These are phyloP conservation scores for Drosophila acutilabella DNA, from an alignment of 2,888 invertebrate species.

Conservation along the genomic window DNA sequence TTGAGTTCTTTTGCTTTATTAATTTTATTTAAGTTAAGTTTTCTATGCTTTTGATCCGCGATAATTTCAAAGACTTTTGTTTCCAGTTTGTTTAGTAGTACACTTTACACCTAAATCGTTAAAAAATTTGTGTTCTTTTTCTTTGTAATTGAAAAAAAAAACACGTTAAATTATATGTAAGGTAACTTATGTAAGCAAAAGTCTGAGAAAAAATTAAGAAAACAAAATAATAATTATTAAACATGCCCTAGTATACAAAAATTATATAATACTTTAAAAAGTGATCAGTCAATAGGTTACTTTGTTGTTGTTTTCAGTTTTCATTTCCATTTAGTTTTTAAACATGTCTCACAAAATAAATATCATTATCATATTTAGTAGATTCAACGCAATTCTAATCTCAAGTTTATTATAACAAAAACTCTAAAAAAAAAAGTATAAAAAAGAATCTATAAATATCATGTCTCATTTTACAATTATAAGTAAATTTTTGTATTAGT, in stretches of 20 bases:
- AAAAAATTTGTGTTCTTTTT: constrained; percentile 51
- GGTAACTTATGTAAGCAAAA: constrained; percentile 38
- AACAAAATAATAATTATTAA: constrained; percentile 37
- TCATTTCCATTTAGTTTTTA: constrained; percentile 1
- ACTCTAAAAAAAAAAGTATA: constrained; percentile 11
- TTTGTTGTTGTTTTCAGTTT: constrained; percentile 43
- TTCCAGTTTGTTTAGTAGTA: constrained; percentile 63
- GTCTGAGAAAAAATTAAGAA: constrained; percentile 16
- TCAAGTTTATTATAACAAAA: constrained; percentile 51
- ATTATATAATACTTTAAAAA: constrained; percentile 77
- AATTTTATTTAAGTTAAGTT: constrained; percentile 40
- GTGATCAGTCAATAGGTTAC: constrained; percentile 75
- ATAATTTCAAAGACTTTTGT: constrained; percentile 75
- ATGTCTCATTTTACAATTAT: constrained; percentile 57
- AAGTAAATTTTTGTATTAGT: constrained; percentile 75
- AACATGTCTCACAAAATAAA: constrained; percentile 61
- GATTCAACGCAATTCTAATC: constrained; percentile 64
- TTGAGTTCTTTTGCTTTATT: constrained; percentile 42
- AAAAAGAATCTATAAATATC: constrained; percentile 52
- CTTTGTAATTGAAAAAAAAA: too few relatives aligned
- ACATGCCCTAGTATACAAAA: constrained; percentile 73
- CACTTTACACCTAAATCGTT: constrained; percentile 75
- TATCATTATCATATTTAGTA: constrained; percentile 39
- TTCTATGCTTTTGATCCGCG: constrained; percentile 64
- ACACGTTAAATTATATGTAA: constrained; percentile 43